phyloP scores from a whole-genome alignment of 2,888 invertebrate genomes.

The Drosophila paramelanica region DNA sequence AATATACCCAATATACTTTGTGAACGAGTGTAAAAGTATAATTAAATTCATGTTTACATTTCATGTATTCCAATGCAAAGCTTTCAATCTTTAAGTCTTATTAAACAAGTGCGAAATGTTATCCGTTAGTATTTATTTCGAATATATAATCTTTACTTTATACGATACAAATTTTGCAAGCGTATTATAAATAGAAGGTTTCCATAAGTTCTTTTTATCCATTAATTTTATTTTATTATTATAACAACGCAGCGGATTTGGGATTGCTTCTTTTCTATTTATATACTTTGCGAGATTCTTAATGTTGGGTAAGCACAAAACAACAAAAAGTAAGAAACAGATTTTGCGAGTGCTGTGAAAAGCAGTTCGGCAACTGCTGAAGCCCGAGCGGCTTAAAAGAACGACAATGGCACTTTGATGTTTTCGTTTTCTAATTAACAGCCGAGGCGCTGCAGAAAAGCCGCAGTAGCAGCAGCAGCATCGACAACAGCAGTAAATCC shows the following conservation, averaged over 20 bases:
- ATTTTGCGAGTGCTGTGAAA: conserved; percentile 10
- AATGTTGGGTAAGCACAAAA: background rate
- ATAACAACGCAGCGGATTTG: background rate
- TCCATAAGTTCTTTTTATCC: too few relatives aligned
- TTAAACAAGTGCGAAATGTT: too few relatives aligned
- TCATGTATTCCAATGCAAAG: too few relatives aligned
- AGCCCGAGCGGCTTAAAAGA: conserved; percentile 45
- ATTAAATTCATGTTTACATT: too few relatives aligned
- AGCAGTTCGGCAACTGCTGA: conserved; percentile 16
- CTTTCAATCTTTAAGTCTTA: too few relatives aligned
- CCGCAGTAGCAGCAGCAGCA: conserved; percentile 8
- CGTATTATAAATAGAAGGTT: too few relatives aligned
- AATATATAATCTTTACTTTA: too few relatives aligned
- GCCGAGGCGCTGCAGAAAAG: conserved; percentile 12
- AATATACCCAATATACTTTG: too few relatives aligned
- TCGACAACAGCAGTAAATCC: conserved; percentile 59
- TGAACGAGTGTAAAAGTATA: too few relatives aligned
- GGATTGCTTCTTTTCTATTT: background rate
- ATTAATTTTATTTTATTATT: too few relatives aligned
- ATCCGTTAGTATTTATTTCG: too few relatives aligned
- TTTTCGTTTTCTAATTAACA: conserved; percentile 67
- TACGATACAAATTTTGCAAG: too few relatives aligned
- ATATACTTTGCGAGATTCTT: background rate
- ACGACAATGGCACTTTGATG: conserved; percentile 59
- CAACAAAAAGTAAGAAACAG: background rate